These are phyloP conservation scores for Drosophila athabasca DNA, from an alignment of 1,140 invertebrate species.

Conservation along the genomic window DNA sequence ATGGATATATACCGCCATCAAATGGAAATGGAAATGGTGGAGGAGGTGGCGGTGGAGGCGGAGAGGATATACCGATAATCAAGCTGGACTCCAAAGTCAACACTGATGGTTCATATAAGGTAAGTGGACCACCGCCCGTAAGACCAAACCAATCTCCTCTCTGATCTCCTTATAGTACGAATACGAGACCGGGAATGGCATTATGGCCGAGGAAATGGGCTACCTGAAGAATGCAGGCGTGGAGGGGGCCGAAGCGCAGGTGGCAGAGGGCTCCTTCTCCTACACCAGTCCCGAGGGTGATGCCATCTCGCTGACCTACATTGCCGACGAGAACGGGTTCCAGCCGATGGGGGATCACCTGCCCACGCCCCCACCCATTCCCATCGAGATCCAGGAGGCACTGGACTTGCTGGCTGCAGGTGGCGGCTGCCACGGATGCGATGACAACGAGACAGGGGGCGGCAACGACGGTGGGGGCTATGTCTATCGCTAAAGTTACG, in stretches of 20 bases:
- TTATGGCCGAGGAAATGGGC: constrained; percentile 87
- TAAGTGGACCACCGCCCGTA: constrained; percentile 10
- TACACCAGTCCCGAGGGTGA: constrained; percentile 91
- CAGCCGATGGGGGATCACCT: constrained; percentile 89
- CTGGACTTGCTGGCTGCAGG: constrained; percentile 91
- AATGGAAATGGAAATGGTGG: constrained; percentile 38
- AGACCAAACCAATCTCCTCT: not conserved
- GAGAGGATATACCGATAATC: constrained; percentile 85
- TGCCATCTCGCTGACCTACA: constrained; percentile 88
- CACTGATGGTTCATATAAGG: constrained; percentile 87
- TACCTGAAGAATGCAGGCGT: constrained; percentile 87
- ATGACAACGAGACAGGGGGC: constrained; percentile 84
- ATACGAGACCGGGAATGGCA: constrained; percentile 89
- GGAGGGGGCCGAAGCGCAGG: constrained; percentile 85
- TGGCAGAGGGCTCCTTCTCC: constrained; percentile 88
- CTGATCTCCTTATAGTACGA: constrained; percentile 56
- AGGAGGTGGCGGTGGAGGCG: constrained; percentile 25
- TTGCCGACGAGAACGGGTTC: constrained; percentile 92
- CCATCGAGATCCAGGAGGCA: constrained; percentile 91
- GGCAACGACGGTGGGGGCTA: constrained; percentile 59
- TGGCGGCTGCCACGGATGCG: constrained; percentile 83
- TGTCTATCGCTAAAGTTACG: constrained; percentile 38
- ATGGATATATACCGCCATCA: constrained; percentile 50
- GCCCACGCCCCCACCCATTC: constrained; percentile 92
- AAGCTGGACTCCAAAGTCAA: constrained; percentile 86